These are phyloP conservation scores for Apostichopus californicus DNA, from an alignment of 35 echinoderm and acorn worm genomes.

Conservation along the genomic window DNA sequence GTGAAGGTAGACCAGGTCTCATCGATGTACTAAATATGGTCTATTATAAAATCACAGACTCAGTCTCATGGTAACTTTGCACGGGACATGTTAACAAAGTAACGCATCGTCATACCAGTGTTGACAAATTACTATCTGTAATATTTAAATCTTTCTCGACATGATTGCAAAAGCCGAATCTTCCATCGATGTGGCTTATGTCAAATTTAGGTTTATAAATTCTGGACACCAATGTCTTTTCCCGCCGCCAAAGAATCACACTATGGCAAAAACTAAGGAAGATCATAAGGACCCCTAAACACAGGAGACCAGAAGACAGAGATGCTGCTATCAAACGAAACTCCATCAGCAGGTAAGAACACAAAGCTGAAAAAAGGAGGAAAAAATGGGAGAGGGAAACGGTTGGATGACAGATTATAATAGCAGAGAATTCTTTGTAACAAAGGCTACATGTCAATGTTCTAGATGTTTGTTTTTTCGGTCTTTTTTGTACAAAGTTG, in stretches of 20 bases:
- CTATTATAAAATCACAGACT: too few species aligned
- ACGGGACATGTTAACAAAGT: too few species aligned
- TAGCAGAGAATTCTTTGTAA: too few species aligned
- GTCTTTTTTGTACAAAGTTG: too few species aligned
- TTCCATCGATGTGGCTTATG: constrained; percentile 59
- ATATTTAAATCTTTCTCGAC: constrained; percentile 20
- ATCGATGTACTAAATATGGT: too few species aligned
- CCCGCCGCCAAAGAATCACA: constrained; percentile 65
- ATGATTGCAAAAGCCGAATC: constrained; percentile 48
- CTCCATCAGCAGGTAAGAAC: constrained; percentile 74
- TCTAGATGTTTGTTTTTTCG: too few species aligned
- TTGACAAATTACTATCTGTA: constrained; percentile 75
- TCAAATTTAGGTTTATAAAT: constrained; percentile 52
- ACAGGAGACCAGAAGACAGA: constrained; percentile 75
- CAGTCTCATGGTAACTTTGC: too few species aligned
- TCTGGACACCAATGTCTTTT: constrained; percentile 61
- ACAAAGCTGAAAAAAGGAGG: constrained; percentile 67
- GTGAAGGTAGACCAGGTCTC: too few species aligned
- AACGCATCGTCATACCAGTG: constrained; percentile 51
- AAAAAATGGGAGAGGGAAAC: not conserved
- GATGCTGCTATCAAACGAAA: constrained; percentile 79
- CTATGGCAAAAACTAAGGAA: constrained; percentile 71
- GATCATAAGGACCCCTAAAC: constrained; percentile 79
- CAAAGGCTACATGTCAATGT: too few species aligned
- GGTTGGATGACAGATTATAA: too few species aligned